Evolutionary conservation across 2,888 invertebrate genomes (phyloP).

Genomic region (Hydrotaea diabolus): DNA sequence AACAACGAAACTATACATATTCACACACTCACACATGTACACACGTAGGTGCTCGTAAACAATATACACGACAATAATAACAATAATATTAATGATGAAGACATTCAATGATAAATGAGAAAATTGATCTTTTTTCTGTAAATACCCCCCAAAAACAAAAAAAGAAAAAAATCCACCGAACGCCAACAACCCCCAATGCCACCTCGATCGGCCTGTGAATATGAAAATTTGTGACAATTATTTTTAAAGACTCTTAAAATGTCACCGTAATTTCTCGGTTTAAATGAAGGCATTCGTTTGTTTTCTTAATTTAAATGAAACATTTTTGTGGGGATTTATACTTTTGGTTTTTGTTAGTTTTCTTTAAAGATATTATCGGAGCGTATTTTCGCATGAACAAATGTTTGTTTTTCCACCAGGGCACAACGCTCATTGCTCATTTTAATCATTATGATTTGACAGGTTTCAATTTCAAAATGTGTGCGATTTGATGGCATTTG

Average conservation of each 20-base stretch:
- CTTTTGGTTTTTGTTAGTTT: not conserved
- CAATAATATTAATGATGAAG: conserved; percentile 9
- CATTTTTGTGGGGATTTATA: not conserved
- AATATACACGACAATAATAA: not conserved
- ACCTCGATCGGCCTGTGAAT: not conserved
- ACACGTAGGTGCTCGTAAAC: not conserved
- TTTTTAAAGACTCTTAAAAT: not conserved
- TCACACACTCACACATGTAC: not conserved
- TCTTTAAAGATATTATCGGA: not conserved
- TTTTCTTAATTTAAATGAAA: conserved; percentile 4
- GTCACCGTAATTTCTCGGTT: not conserved
- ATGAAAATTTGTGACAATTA: conserved; percentile 33
- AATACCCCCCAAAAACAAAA: not conserved
- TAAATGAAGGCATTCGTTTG: not conserved
- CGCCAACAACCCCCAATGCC: not conserved
- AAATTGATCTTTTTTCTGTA: not conserved
- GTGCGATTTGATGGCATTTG: conserved; percentile 63
- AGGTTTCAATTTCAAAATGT: conserved; percentile 62
- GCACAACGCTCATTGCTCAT: conserved; percentile 15
- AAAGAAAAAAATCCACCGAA: not conserved
- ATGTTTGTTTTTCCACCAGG: conserved; percentile 25
- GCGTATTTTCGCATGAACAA: not conserved
- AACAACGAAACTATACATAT: not conserved
- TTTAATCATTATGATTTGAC: conserved; percentile 60
- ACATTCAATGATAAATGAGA: conserved; percentile 11